A percentile compares a stretch with the other conserved stretches of the same genome.
Conservation (phyloP, 1,140 invertebrate genomes). For the Drosophila ercepeae region DNA sequence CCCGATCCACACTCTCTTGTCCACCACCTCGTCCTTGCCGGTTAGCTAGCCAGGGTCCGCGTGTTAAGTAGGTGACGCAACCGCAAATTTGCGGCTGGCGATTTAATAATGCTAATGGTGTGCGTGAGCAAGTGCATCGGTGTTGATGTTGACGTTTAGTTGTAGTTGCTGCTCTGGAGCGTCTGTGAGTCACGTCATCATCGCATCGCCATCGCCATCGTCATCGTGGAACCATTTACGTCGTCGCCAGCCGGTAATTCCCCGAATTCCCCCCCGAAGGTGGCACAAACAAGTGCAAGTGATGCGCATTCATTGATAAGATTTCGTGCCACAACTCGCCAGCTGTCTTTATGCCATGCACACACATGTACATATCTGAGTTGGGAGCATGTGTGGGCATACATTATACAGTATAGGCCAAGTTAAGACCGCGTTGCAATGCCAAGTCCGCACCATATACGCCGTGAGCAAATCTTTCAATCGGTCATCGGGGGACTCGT, state of each 20-base stretch:
- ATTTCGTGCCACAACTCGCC: conserved; percentile 63
- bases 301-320: conserved; percentile 82
- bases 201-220: conserved; percentile 18
- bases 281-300: conserved; percentile 78
- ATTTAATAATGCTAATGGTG: conserved; percentile 76
- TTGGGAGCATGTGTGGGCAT: conserved; percentile 64
- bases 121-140: conserved; percentile 54
- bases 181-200: conserved; percentile 69
- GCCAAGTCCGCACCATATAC: conserved; percentile 30
- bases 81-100: conserved; percentile 77
- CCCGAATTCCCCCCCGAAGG: conserved; percentile 33
- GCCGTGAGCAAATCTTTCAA: conserved; percentile 75
- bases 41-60: conserved; percentile 31
- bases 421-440: conserved; percentile 44
- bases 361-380: background rate
- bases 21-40: background rate
- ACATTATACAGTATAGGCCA: conserved; percentile 71
- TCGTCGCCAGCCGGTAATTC: conserved; percentile 59
- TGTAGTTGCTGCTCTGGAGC: conserved; percentile 37
- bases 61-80: conserved; percentile 81
- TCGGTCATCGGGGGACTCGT: conserved; percentile 50
- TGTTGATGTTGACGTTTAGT: conserved; percentile 22
- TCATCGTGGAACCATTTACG: conserved; percentile 67
- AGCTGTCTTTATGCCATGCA: conserved; percentile 22
- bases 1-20: background rate